Evolutionary conservation across 2,113 vertebrate genomes (phyloP), one percentile per base, ranked within the genome.

Genomic region (Macrotis lagotis): DNA sequence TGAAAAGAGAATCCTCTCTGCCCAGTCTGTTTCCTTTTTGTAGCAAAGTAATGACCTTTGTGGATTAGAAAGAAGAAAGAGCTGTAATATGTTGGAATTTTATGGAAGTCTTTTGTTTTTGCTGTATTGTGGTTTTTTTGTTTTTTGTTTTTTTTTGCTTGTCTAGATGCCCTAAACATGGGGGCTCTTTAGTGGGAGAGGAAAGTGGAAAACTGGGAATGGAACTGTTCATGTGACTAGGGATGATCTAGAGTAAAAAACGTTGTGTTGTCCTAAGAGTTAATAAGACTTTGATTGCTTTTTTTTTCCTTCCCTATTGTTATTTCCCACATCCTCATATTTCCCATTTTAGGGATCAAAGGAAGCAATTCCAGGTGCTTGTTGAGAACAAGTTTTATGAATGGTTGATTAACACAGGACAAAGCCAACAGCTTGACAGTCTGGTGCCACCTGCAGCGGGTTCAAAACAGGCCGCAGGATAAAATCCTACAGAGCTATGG

Each of bases 351-450:
- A 99, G 99, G 98, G 98, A 99, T 93, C 99, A 99, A 98, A 99
- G 98, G 97, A 98, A 97, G 3, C 98, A 99, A 97, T 99, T 99
- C 97, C 99, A 99, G 98, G 55, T 98, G 7, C 51, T 99, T 95
- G 99, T 99, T 93, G 99, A 99, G 96, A 98, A 98, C 88, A 99
- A 99, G 96, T 99, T 99, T 97, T 99, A 99, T 0, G 99, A 99
- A 90, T 99, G 99, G 99, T 98, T 99, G 59, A 95, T 99, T 90
- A 97, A 99, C 74, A 99, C 99, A 0, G 99, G 99, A 50, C 99
- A 99, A 97, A 97, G 98, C 12, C 99, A 99, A 95, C 99, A 99
- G 96, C 98, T 99, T 93, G 99, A 99, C 97, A 99, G 99, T 97
- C 99, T 99, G 0, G 98, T 99, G 47, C 99, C 99, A 0, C 96